Conservation (phyloP, 1,140 invertebrate species). For the Pseudoatta argentina region DNA sequence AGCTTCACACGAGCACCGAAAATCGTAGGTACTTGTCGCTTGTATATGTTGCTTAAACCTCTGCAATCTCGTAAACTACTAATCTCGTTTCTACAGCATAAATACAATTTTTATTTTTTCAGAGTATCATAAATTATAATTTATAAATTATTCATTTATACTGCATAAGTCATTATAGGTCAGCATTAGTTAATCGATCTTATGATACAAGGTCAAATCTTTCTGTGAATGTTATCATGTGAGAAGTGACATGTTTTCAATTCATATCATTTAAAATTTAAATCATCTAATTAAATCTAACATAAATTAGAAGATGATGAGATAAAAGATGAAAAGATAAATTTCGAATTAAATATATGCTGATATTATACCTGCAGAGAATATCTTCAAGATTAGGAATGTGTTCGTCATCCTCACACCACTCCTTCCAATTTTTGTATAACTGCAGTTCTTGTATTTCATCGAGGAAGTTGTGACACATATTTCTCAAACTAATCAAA, state of each 20-base stretch:
- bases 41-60: conserved; percentile 61
- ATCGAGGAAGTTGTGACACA: conserved; percentile 78
- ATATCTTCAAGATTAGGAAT: conserved; percentile 64
- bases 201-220: no score
- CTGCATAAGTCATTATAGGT: no score
- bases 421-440: conserved; percentile 78
- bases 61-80: conserved; percentile 77
- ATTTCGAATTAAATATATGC: background rate
- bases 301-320: background rate
- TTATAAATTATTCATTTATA: no score
- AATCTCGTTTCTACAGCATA: conserved; percentile 57
- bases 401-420: conserved; percentile 66
- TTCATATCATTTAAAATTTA: background rate
- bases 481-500: conserved; percentile 73
- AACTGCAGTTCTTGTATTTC: conserved; percentile 73
- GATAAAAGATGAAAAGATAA: background rate
- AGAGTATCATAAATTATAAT: no score
- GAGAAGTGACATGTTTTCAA: no score
- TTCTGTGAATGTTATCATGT: no score
- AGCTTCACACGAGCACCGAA: conserved; percentile 47
- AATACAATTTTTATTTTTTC: background rate
- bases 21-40: conserved; percentile 4
- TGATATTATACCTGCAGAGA: conserved; percentile 74
- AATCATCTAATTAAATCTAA: background rate
- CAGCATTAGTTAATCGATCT: no score